phyloP scores from a whole-genome alignment of 2,888 invertebrate genomes.

The Neoscelio sp. region DNA sequence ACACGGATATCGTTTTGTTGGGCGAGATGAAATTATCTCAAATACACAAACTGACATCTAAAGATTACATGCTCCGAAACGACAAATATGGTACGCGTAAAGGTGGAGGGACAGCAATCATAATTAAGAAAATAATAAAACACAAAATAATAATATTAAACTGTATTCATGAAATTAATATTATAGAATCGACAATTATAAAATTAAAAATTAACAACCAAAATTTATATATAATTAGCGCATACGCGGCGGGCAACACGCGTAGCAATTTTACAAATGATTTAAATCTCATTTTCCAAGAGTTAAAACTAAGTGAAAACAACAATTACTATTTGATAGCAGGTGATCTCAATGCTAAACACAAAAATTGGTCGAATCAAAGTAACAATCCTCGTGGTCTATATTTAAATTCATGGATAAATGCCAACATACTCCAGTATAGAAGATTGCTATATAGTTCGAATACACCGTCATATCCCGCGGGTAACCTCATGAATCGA shows the following conservation, averaged over 20 bases:
- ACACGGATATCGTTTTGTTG: not conserved
- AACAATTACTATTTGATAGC: constrained; percentile 33
- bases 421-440: not conserved
- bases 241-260: constrained; percentile 28
- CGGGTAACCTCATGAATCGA: not conserved
- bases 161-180: constrained; percentile 18
- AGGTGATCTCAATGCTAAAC: constrained; percentile 31
- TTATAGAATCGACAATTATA: constrained; percentile 24
- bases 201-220: constrained; percentile 32
- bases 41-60: not conserved
- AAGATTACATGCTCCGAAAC: not conserved
- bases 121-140: constrained; percentile 15
- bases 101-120: constrained; percentile 4
- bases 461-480: constrained; percentile 3
- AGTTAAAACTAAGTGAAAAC: not conserved
- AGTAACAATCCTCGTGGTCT: constrained; percentile 10
- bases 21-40: not conserved
- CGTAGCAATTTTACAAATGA: constrained; percentile 25
- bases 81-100: not conserved
- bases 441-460: constrained; percentile 4
- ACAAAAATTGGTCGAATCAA: constrained; percentile 7
- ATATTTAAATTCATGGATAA: constrained; percentile 1
- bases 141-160: not conserved
- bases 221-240: constrained; percentile 22
- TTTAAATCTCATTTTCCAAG: constrained; percentile 19